phyloP scores from a whole-genome alignment of 2,888 invertebrate genomes.

The Scelioninae gen. 1 region DNA sequence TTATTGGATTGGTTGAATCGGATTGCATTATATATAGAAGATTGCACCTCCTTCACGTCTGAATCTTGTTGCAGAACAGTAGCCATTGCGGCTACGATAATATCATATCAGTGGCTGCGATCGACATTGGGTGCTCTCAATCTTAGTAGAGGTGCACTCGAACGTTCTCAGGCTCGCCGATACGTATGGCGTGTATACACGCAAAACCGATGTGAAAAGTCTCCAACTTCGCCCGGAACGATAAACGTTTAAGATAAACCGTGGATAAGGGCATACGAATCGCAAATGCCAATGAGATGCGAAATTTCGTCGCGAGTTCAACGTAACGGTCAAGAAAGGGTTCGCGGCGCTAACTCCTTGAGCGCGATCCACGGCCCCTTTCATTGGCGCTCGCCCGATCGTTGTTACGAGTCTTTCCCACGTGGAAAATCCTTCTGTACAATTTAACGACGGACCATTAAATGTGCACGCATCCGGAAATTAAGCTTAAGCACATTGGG shows the following conservation, averaged over 20 bases:
- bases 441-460: slow-evolving; percentile 62
- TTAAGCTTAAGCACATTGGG: too few relatives aligned
- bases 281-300: slow-evolving; percentile 68
- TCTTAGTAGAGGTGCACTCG: slow-evolving; percentile 51
- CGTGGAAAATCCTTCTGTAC: slow-evolving; percentile 57
- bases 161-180: slow-evolving; percentile 68
- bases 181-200: slow-evolving; percentile 64
- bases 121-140: slow-evolving; percentile 71
- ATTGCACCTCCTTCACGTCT: slow-evolving; percentile 45
- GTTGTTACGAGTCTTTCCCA: slow-evolving; percentile 57
- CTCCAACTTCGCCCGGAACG: slow-evolving; percentile 70
- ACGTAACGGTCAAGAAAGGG: slow-evolving; percentile 63
- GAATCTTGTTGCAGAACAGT: slow-evolving; percentile 66
- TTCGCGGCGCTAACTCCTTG: slow-evolving; percentile 57
- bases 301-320: slow-evolving; percentile 68
- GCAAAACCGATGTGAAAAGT: slow-evolving; percentile 68
- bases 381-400: slow-evolving; percentile 49
- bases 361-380: slow-evolving; percentile 56
- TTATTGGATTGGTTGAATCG: slow-evolving; percentile 57
- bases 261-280: slow-evolving; percentile 61
- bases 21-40: slow-evolving; percentile 40
- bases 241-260: slow-evolving; percentile 65
- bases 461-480: too few relatives aligned
- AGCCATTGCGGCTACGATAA: slow-evolving; percentile 66
- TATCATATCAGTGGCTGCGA: slow-evolving; percentile 65